phyloP scores from a whole-genome alignment of 1,140 invertebrate species.

The Drosophila pandora region DNA sequence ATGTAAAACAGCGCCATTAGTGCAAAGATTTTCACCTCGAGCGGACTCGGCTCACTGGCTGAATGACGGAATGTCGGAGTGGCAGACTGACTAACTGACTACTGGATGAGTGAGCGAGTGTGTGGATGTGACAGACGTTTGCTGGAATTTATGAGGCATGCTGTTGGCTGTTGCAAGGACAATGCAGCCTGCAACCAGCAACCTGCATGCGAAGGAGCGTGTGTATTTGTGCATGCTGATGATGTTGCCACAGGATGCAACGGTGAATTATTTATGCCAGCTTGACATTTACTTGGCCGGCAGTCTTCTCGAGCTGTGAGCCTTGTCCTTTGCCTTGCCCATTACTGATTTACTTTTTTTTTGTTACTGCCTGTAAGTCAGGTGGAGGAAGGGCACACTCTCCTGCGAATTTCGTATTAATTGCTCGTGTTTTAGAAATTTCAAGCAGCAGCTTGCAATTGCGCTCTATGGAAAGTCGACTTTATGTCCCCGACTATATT shows the following conservation, averaged over 20 bases:
- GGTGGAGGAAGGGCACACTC: conserved; percentile 49
- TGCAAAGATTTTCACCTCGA: conserved; percentile 82
- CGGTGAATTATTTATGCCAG: conserved; percentile 72
- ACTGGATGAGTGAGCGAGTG: conserved; percentile 30
- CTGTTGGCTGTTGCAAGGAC: conserved; percentile 61
- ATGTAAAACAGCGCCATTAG: conserved; percentile 80
- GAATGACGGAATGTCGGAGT: conserved; percentile 22
- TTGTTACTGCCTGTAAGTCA: conserved; percentile 26
- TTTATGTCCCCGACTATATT: conserved; percentile 35
- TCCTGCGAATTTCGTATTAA: conserved; percentile 67
- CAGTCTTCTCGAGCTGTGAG: conserved; percentile 20
- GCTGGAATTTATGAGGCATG: conserved; percentile 78
- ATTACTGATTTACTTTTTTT: conserved; percentile 25
- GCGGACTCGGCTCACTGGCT: conserved; percentile 45
- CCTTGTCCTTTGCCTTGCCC: conserved; percentile 47
- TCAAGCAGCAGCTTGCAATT: not conserved
- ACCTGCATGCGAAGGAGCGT: conserved; percentile 17
- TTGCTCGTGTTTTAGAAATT: conserved; percentile 42
- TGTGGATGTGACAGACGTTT: conserved; percentile 59
- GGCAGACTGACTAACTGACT: conserved; percentile 36
- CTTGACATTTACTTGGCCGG: conserved; percentile 75
- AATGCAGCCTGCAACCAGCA: conserved; percentile 52
- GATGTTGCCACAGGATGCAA: conserved; percentile 60
- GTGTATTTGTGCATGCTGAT: conserved; percentile 72
- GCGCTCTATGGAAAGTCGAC: not conserved